A percentile compares a stretch with the other conserved stretches of the same genome.
These are phyloP conservation scores for Caerostris darwini DNA, from an alignment of 1,140 invertebrate species.

Conservation along the genomic window DNA sequence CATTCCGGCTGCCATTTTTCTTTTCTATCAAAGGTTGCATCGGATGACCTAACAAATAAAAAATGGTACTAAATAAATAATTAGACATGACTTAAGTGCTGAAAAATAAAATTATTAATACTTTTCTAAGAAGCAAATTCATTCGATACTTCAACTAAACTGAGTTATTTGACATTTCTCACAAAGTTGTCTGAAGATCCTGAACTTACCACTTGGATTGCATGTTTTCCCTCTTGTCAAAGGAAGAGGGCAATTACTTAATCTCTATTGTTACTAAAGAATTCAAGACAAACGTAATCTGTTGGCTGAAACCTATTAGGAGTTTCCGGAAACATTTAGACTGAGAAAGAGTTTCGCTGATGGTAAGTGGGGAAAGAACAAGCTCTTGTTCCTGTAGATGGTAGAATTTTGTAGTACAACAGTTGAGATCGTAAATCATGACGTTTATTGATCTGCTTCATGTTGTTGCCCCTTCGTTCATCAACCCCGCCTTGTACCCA, in stretches of 20 bases:
- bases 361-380: background rate
- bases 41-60: too few relatives aligned
- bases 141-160: background rate
- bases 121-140: too few relatives aligned
- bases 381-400: background rate
- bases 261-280: background rate
- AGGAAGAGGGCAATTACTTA: background rate
- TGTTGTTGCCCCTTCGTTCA: conserved; percentile 31
- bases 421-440: background rate
- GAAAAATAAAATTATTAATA: too few relatives aligned
- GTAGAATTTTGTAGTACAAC: background rate
- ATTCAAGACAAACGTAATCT: background rate
- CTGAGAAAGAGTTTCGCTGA: background rate
- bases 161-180: background rate
- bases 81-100: too few relatives aligned
- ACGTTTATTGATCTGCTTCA: conserved; percentile 22
- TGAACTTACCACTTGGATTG: background rate
- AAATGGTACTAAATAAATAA: too few relatives aligned
- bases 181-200: background rate
- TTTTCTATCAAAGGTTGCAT: too few relatives aligned
- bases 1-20: background rate
- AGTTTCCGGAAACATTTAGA: background rate
- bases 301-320: background rate
- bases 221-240: background rate
- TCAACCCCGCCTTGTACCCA: background rate